Base-by-base conservation (phyloP, 2,888 invertebrate genomes). In the Microplitis deprimator region DNA sequence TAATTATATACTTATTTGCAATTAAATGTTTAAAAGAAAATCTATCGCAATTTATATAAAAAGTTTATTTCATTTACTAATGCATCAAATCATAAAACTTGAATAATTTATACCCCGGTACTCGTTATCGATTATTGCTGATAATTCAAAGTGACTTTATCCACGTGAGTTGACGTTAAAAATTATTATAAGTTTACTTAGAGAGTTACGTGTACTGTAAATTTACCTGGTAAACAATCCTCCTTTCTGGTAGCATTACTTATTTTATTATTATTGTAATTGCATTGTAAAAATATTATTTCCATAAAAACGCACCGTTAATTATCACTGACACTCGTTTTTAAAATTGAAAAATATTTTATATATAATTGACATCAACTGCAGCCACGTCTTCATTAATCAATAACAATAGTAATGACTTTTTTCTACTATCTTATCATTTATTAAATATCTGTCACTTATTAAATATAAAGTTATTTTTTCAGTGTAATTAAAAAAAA, bases 221-320 rank as follows among this genome's bases (percentile, higher is more conserved):
- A 71, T 60, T 77, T 77, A 77, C 77, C 77, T 77, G 62, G 20
- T 68, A 20, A 16, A 77, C 69, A 16, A 77, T 39, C 38, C 68
- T 61, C 38, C 62, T 39, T 50, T 73, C 41, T 50, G 50, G 68
- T 38, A 73, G 62, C 77, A 77, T 77, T 38, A 68, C 72, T 17
- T 50, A 13, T 50, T 50, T 13, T 50, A 50, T 50, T 29, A 29
- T 29, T 29, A 29, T 29, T 29, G 29, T 29, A 29, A 29, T 29
- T 29, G 29, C 29, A 29, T 29, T 29, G 29, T 29, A 29, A 29
- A 29, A 29, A 29, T 29, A 29, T 68, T 8, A 71, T 61, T 39
- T 71, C 29, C n/a, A 61, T 16, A 17, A 71, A 17, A 20, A 29
- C 1, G 20, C 29, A 29, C 29, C 29, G 29, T 4, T 29, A 29